phyloP scores from a whole-genome alignment of 2,797 vertebrate genomes.

The Sebastolobus alascanus region DNA sequence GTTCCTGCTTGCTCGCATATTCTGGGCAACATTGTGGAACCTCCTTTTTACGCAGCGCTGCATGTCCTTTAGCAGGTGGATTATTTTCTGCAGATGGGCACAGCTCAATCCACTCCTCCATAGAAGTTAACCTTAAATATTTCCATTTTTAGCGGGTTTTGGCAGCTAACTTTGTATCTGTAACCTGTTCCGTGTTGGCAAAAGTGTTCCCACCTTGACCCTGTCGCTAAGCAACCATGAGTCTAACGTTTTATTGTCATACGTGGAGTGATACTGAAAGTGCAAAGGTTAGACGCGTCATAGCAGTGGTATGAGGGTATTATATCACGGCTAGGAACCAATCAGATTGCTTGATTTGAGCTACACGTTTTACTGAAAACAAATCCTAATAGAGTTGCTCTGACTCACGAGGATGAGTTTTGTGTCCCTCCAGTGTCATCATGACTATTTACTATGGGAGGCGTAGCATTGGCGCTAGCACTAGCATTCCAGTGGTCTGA shows the following conservation, averaged over 20 bases:
- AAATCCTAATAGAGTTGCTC: not conserved
- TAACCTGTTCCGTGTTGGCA: not conserved
- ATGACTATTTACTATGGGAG: not conserved
- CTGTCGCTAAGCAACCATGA: not conserved
- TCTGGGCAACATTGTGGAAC: not conserved
- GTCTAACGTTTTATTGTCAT: not conserved
- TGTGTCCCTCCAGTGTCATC: not conserved
- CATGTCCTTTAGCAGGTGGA: not conserved
- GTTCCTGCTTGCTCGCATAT: not conserved
- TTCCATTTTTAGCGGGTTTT: not conserved
- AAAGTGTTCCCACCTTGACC: not conserved
- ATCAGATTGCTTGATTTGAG: not conserved
- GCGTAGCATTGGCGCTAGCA: not conserved
- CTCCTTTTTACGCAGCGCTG: not conserved
- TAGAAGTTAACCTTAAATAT: not conserved
- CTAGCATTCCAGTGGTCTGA: conserved; percentile 1
- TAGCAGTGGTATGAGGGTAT: not conserved
- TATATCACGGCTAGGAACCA: not conserved
- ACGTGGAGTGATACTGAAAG: not conserved
- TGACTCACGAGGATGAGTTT: not conserved
- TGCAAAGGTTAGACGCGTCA: not conserved
- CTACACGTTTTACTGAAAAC: not conserved
- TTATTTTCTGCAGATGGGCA: not conserved
- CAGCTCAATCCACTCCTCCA: not conserved
- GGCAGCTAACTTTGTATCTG: not conserved